Conservation (phyloP, 2,888 invertebrate species). For the Leptogaster cylindrica region DNA sequence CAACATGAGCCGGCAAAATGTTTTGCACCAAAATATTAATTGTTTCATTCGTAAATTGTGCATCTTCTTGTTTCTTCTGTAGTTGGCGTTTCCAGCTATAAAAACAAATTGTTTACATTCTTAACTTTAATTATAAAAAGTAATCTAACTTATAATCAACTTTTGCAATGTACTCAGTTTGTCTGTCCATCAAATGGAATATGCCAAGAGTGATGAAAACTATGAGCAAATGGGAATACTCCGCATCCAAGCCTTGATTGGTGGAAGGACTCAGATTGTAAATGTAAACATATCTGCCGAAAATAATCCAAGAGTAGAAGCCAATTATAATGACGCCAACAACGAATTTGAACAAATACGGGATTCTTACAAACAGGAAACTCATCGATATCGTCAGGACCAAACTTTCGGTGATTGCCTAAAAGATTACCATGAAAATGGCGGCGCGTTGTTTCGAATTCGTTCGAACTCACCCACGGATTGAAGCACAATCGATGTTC, state of each 20-base stretch:
- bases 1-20: constrained; percentile 92
- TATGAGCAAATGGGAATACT: constrained; percentile 75
- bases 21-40: constrained; percentile 90
- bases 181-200: constrained; percentile 84
- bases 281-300: constrained; percentile 65
- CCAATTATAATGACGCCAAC: constrained; percentile 71
- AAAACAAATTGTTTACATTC: constrained; percentile 50
- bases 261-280: constrained; percentile 71
- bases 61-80: constrained; percentile 84
- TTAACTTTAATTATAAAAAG: constrained; percentile 18
- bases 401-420: constrained; percentile 65
- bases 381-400: constrained; percentile 69
- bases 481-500: constrained; percentile 55
- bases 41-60: constrained; percentile 82
- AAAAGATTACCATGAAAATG: too few relatives aligned
- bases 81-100: constrained; percentile 72
- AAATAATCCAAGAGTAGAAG: constrained; percentile 74
- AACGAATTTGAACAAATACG: constrained; percentile 80
- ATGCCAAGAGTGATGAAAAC: constrained; percentile 77
- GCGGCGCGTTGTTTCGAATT: too few relatives aligned
- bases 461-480: constrained; percentile 56
- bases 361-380: constrained; percentile 84
- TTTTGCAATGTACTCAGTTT: constrained; percentile 87
- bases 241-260: constrained; percentile 72
- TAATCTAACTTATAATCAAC: constrained; percentile 75